Base-by-base conservation (phyloP, 2,797 vertebrate species). In the Phrynocephalus forsythii region DNA sequence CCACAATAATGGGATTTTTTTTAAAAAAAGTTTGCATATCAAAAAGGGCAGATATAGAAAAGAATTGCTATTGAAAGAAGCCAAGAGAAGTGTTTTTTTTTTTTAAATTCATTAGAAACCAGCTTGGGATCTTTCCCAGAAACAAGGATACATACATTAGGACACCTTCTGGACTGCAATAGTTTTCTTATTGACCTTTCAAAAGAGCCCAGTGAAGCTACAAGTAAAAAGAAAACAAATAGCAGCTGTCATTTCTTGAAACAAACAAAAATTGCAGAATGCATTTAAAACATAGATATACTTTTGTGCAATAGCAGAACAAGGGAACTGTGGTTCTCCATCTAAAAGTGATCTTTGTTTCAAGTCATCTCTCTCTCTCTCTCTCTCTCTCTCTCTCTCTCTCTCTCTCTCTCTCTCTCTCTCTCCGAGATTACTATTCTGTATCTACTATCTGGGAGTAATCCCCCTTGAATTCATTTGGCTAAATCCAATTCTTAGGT, bases 171-270 rank as follows among this genome's bases (percentile, higher is more conserved):
- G 80, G 76, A 89, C 89, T 80, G 79, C 90, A 94, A 92, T 86
- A 84, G 73, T 79, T 86, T 91, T 94, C 86, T 83, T 48, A 24
- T 52, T 90, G 90, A 94, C 84, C 81, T 94, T 85, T 90, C 92
- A 56, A 81, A 89, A 88, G 33, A 77, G 13, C 24, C 82, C 28
- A 77, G 26, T 22, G 63, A 85, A 90, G 28, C 52, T 83, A 69
- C 60, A 15, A 79, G 38, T 4, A 84, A 30, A 30, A 90, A 88
- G 84, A 89, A 94, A 79, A 26, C 30, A 91, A 82, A 92, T 44
- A 8, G 13, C 13, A 11, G 83, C 26, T 84, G 72, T 0, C 75
- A 11, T 81, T 68, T 60, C 72, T 82, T 68, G 44, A 81, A 90
- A 87, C 90, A 73, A 85, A 84, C 30, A 48, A 88, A 76, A 44